Evolutionary conservation across 1,140 invertebrate species (phyloP).

Genomic region (Lordiphosa mommai): DNA sequence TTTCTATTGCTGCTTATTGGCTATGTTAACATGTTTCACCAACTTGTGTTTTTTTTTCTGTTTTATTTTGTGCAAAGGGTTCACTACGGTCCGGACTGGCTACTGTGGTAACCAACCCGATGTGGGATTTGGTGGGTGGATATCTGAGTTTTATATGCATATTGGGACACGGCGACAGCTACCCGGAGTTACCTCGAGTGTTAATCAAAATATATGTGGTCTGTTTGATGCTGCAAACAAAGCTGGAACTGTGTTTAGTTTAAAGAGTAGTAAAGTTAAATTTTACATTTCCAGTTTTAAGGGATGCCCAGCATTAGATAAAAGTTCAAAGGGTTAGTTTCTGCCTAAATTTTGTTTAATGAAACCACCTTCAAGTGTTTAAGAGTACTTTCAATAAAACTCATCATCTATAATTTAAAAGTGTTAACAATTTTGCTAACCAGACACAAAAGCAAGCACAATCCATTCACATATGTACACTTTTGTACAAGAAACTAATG

Average conservation of each 20-base stretch:
- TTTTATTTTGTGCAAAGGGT: slow-evolving; percentile 53
- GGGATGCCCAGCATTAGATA: slow-evolving; percentile 11
- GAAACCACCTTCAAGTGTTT: too few species aligned
- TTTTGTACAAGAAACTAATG: too few species aligned
- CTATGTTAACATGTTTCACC: slow-evolving; percentile 77
- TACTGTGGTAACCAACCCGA: background rate
- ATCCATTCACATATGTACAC: too few species aligned
- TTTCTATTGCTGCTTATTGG: slow-evolving; percentile 77
- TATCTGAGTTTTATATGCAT: slow-evolving; percentile 61
- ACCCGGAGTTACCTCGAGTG: slow-evolving; percentile 47
- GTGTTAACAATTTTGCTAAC: too few species aligned
- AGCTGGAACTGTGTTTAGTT: slow-evolving; percentile 15
- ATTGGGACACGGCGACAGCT: slow-evolving; percentile 48
- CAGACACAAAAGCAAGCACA: too few species aligned
- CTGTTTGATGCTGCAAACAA: slow-evolving; percentile 52
- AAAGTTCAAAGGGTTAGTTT: slow-evolving; percentile 20
- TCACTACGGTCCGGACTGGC: slow-evolving; percentile 15
- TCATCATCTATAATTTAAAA: too few species aligned
- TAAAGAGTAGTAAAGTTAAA: background rate
- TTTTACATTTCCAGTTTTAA: background rate
- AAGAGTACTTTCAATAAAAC: too few species aligned
- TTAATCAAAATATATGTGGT: slow-evolving; percentile 75
- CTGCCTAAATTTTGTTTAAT: too few species aligned
- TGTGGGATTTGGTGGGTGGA: slow-evolving; percentile 16
- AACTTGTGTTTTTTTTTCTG: slow-evolving; percentile 42